phyloP scores from a whole-genome alignment of 2,888 invertebrate species.

The Melipona beecheii region DNA sequence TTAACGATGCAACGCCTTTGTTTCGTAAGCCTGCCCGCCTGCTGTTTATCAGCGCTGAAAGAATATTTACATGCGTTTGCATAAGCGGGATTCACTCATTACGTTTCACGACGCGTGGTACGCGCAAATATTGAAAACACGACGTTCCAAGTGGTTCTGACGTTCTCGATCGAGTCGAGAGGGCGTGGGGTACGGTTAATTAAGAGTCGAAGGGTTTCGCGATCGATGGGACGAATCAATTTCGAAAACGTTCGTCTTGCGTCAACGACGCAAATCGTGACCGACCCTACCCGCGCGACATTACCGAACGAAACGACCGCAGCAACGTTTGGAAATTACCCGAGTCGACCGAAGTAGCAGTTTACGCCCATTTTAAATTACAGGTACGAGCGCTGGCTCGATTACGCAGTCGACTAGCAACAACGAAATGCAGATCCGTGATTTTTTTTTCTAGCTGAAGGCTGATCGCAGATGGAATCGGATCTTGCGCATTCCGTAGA shows the following conservation, averaged over 20 bases:
- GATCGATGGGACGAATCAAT: slow-evolving; percentile 68
- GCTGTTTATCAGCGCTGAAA: slow-evolving; percentile 2
- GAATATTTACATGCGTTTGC: slow-evolving; percentile 47
- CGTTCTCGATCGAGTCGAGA: no score
- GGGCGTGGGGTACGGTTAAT: slow-evolving; percentile 7
- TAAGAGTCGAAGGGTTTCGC: slow-evolving; percentile 41
- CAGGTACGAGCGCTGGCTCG: slow-evolving; percentile 68
- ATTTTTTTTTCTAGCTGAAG: slow-evolving; percentile 40
- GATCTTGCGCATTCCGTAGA: not conserved
- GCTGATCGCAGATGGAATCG: not conserved
- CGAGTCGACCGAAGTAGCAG: slow-evolving; percentile 68
- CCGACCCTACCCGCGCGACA: slow-evolving; percentile 79
- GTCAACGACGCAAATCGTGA: slow-evolving; percentile 76
- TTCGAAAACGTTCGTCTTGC: slow-evolving; percentile 68
- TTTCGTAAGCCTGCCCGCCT: not conserved
- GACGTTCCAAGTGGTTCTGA: not conserved
- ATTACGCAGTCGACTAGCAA: slow-evolving; percentile 66
- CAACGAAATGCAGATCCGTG: slow-evolving; percentile 69
- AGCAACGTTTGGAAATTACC: slow-evolving; percentile 76
- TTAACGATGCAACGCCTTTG: slow-evolving; percentile 34
- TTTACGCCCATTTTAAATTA: slow-evolving; percentile 80
- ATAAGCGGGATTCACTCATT: slow-evolving; percentile 34
- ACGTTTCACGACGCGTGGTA: fast-evolving
- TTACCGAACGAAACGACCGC: slow-evolving; percentile 80
- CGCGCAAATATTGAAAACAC: no score